Conservation (phyloP, 2,888 invertebrate genomes). For the Epistrophe grossulariae region DNA sequence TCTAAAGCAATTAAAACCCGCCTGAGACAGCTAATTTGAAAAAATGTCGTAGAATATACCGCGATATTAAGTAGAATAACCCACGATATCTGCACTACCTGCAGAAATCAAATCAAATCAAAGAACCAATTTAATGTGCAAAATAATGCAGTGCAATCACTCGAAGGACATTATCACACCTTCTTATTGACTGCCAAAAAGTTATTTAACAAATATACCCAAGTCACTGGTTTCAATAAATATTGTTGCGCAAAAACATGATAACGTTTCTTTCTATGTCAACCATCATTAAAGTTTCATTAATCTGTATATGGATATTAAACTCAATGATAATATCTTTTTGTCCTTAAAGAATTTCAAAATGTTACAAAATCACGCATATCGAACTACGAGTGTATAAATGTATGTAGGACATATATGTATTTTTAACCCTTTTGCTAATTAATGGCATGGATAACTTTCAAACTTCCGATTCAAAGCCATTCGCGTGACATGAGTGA, state of each 20-base stretch:
- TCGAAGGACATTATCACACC: neutral
- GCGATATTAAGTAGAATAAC: too few relatives aligned
- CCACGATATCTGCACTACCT: neutral
- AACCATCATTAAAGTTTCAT: conserved; percentile 14
- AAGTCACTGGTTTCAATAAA: conserved; percentile 38
- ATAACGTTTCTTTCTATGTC: neutral
- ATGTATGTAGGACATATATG: too few relatives aligned
- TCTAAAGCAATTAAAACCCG: too few relatives aligned
- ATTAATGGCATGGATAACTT: conserved; percentile 19
- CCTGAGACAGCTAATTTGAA: too few relatives aligned
- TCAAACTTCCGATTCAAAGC: neutral
- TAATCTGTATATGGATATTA: neutral
- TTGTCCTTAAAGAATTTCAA: neutral
- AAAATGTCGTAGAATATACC: too few relatives aligned
- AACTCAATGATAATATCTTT: conserved; percentile 11
- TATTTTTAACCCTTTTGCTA: conserved; percentile 32
- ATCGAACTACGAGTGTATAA: neutral
- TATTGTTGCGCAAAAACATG: neutral
- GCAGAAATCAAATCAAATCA: neutral
- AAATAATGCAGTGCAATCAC: neutral
- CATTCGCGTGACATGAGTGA: conserved; percentile 9
- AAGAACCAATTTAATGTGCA: neutral
- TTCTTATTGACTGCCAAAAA: conserved; percentile 11
- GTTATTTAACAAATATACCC: neutral
- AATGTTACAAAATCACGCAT: conserved; percentile 33